Conservation (phyloP, 2,888 invertebrate genomes). For the Latrodectus hesperus region DNA sequence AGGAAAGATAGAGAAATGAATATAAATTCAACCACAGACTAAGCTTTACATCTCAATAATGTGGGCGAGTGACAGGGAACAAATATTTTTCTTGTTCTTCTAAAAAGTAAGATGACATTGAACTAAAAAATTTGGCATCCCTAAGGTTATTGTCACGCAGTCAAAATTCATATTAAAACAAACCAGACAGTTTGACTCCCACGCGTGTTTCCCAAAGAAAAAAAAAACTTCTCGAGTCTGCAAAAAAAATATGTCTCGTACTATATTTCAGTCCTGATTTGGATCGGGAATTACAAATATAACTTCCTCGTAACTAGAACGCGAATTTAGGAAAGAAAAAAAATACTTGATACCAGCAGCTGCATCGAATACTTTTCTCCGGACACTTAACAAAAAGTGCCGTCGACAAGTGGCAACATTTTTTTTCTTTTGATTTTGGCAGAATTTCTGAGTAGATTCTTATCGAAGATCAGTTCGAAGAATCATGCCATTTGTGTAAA, state of each 20-base stretch:
- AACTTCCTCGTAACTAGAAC: neutral
- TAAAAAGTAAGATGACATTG: neutral
- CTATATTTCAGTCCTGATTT: constrained; percentile 19
- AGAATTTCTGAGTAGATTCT: neutral
- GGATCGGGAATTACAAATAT: constrained; percentile 50
- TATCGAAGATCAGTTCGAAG: constrained; percentile 9
- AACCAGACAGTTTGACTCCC: constrained; percentile 49
- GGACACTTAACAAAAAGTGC: neutral
- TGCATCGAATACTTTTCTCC: neutral
- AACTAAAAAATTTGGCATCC: neutral
- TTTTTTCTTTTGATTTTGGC: neutral
- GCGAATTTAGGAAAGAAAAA: neutral
- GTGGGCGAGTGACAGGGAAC: neutral
- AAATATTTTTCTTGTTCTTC: neutral
- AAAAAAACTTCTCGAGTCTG: neutral
- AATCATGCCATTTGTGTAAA: constrained; percentile 1
- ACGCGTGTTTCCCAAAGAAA: constrained; percentile 11
- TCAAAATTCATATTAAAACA: neutral
- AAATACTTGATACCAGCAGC: neutral
- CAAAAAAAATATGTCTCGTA: neutral
- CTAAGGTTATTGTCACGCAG: constrained; percentile 7
- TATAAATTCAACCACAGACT: no score
- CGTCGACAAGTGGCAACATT: constrained; percentile 1
- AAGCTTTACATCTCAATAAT: neutral
- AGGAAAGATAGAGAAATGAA: no score